Base-by-base conservation (phyloP, 1,140 invertebrate genomes). In the Mya arenaria region DNA sequence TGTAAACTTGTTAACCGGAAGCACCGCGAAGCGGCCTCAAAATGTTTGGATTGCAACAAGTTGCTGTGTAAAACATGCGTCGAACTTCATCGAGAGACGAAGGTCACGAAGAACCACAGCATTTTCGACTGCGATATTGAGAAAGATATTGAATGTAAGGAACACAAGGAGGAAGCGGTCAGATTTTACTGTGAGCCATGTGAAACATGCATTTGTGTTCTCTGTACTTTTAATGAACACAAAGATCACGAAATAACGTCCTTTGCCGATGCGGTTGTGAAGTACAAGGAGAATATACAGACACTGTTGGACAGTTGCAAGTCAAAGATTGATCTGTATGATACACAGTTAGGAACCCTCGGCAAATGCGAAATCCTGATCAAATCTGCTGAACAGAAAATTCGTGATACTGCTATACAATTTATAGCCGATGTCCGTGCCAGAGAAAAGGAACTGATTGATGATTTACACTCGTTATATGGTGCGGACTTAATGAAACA, bases 21-120 rank as follows among this genome's bases (percentile, higher is more conserved):
- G 68, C 92, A 92, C 77, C 73, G 90, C 4, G 92, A 93, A 68
- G 93, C 93, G 17, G 86, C 89, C n/a, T 92, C 91, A 8, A 93
- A 93, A 85, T 93, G 93, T 82, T 84, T 93, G 32, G 93, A 93
- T 84, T 93, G 93, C 84, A 91, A 91, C 84, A 93, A 93, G 84
- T 84, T 93, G 58, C 88, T 93, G 55, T 93, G 93, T 83, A 91
- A 91, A 69, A 77, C 85, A 25, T 93, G 93, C 81, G 91, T 92
- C 23, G 90, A 92, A 25, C 72, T 92, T 80, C 93, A 93, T 84
- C 86, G 85, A 36, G 89, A 92, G 37, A 93, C 92, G 17, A 92
- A 92, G 83, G 91, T 93, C 32, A 93, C 92, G 1, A 91, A 91
- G 71, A 86, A 88, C 58, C 93, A 93, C 85, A 91, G 91, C 41